phyloP scores from a whole-genome alignment of 2,113 vertebrate species.

The Anolis sagrei region DNA sequence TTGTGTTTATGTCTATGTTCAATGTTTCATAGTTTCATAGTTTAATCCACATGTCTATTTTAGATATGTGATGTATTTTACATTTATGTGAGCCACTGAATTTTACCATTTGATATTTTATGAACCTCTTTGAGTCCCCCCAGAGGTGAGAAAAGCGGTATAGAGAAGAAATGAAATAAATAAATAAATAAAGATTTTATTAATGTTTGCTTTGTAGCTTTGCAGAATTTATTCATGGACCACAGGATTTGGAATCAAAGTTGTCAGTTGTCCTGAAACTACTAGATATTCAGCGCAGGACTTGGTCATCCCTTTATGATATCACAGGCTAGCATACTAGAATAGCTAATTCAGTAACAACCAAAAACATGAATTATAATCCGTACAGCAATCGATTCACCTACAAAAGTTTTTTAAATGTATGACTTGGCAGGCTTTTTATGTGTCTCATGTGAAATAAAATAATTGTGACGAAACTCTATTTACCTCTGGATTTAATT shows the following conservation, averaged over 20 bases:
- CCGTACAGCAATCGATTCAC: not conserved
- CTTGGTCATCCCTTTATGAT: not conserved
- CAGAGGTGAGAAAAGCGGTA: too few relatives aligned
- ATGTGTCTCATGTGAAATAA: not conserved
- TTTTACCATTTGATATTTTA: too few relatives aligned
- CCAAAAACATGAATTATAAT: not conserved
- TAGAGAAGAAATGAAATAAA: too few relatives aligned
- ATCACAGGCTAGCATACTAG: not conserved
- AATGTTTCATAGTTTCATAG: too few relatives aligned
- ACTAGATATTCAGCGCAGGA: not conserved
- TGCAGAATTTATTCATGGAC: not conserved
- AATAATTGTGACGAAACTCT: not conserved
- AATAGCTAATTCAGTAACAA: not conserved
- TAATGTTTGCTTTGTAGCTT: not conserved
- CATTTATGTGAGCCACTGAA: too few relatives aligned
- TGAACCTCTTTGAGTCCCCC: too few relatives aligned
- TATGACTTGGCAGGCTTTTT: not conserved
- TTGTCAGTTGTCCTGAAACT: not conserved
- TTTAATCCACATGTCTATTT: too few relatives aligned
- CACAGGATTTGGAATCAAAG: not conserved
- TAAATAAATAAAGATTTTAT: too few relatives aligned
- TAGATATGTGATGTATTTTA: too few relatives aligned
- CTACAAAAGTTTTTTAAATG: not conserved
- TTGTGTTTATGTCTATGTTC: too few relatives aligned
- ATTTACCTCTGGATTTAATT: too few relatives aligned